Percentiles rank a stretch among this genome's conserved stretches.
Conservation (phyloP, 2,888 invertebrate species). For the Keiferia lycopersicella region DNA sequence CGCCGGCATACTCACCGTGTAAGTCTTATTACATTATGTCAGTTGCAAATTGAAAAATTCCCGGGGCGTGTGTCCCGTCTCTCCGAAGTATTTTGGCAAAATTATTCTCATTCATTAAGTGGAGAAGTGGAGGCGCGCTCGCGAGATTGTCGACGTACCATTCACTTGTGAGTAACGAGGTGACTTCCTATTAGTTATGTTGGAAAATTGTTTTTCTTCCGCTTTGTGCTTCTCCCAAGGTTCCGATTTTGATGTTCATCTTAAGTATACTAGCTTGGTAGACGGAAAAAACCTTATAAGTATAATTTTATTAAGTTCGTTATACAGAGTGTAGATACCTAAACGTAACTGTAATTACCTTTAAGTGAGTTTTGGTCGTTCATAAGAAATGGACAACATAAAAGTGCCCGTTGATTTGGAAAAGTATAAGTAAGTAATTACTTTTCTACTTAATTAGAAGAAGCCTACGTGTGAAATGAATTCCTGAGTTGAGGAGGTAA, state of each 20-base stretch:
- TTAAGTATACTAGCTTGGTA: background rate
- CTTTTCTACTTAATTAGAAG: background rate
- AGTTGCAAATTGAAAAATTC: conserved; percentile 82
- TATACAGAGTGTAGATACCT: too few species aligned
- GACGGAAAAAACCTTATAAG: background rate
- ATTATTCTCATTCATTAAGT: conserved; percentile 81
- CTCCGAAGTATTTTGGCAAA: conserved; percentile 79
- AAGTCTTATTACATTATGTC: conserved; percentile 81
- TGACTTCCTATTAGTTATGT: conserved; percentile 78
- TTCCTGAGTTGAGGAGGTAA: background rate
- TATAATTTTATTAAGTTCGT: background rate
- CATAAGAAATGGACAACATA: too few species aligned
- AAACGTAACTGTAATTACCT: background rate
- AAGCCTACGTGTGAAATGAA: background rate
- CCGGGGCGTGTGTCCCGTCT: conserved; percentile 79
- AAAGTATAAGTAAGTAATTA: background rate
- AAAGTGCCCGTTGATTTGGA: background rate
- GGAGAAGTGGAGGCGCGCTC: conserved; percentile 70
- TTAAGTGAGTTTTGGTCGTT: background rate
- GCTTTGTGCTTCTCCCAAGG: conserved; percentile 44
- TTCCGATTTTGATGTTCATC: conserved; percentile 14
- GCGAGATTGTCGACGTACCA: conserved; percentile 77
- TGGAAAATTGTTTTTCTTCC: conserved; percentile 74
- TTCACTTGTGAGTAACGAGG: conserved; percentile 78
- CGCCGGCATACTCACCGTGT: conserved; percentile 76